phyloP scores from a whole-genome alignment of 2,888 invertebrate species.

The Leuctra nigra region DNA sequence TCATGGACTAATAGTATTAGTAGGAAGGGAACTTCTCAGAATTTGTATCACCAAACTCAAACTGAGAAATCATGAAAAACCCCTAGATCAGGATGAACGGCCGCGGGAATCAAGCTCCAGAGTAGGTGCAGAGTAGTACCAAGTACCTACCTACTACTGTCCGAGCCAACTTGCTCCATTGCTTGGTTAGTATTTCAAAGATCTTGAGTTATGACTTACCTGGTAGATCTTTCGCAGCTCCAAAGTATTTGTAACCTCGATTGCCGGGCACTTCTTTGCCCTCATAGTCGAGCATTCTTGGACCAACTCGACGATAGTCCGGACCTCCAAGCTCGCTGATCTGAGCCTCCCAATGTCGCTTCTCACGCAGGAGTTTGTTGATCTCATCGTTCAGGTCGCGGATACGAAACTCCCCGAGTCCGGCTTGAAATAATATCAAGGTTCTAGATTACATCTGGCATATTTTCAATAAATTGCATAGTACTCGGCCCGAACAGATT shows the following conservation, averaged over 20 bases:
- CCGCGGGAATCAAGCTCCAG: too few relatives aligned
- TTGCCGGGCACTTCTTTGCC: constrained; percentile 97
- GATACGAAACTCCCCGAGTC: constrained; percentile 97
- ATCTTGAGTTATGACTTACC: constrained; percentile 47
- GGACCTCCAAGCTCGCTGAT: constrained; percentile 93
- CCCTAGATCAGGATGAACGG: too few relatives aligned
- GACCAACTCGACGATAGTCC: constrained; percentile 86
- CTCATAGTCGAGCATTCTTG: constrained; percentile 88
- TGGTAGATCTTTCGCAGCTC: constrained; percentile 95
- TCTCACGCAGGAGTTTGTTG: constrained; percentile 92
- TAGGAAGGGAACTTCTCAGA: too few relatives aligned
- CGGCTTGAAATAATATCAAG: constrained; percentile 51
- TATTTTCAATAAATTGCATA: not conserved
- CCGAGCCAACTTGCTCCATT: too few relatives aligned
- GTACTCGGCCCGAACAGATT: too few relatives aligned
- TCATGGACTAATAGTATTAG: too few relatives aligned
- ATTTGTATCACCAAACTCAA: too few relatives aligned
- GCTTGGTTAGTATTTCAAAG: too few relatives aligned
- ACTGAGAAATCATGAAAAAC: too few relatives aligned
- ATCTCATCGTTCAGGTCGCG: constrained; percentile 99
- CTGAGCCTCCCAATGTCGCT: constrained; percentile 96
- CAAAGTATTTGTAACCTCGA: constrained; percentile 97
- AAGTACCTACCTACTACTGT: too few relatives aligned
- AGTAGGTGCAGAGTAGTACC: too few relatives aligned
- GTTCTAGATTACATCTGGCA: not conserved